Base-by-base conservation (phyloP, 2,797 vertebrate species). In the Lepilemur ruficaudatus region DNA sequence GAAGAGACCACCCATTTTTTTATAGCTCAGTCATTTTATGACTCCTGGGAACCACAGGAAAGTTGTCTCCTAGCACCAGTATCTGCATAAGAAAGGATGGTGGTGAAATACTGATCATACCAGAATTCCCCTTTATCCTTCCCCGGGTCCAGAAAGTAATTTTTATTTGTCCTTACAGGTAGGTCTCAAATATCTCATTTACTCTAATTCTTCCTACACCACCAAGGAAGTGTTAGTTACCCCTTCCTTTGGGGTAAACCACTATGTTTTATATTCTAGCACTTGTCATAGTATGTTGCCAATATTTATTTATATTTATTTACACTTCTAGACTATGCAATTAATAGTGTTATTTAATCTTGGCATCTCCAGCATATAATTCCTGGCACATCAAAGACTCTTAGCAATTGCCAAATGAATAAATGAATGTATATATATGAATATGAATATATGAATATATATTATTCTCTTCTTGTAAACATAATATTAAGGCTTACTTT, bases 301-400 rank as follows among this genome's bases (percentile, higher is more conserved):
- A 95, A 63, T 91, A 93, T 96, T 97, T 97, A 67, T 96, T 93
- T 89, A 94, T 50, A 91, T 89, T 91, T 91, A 63, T 95, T 97
- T 97, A 86, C 32, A 86, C 41, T 93, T 78, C 38, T 50, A 94
- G 65, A 69, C 61, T 95, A 94, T 93, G 73, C 75, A 92, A 80
- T 94, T 97, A 96, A 95, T 95, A 89, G 94, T 93, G 90, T 94
- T 95, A 89, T 86, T 94, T 95, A 96, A 94, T 91, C 75, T 97
- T 96, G 83, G 92, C 87, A 95, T 83, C 88, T 81, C 75, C 46
- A 83, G 87, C 75, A 82, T 96, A 82, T 93, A 96, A 94, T 93
- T 94, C 22, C 87, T 93, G 87, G 84, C 69, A 97, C 38, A 63
- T 43, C 73, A n/a, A 89, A 91, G 48, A 61, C 61, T 65, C 38